Evolutionary conservation across 2,797 vertebrate species (phyloP), one percentile per base, ranked within the genome.

Genomic region (Anolis apletophallus): DNA sequence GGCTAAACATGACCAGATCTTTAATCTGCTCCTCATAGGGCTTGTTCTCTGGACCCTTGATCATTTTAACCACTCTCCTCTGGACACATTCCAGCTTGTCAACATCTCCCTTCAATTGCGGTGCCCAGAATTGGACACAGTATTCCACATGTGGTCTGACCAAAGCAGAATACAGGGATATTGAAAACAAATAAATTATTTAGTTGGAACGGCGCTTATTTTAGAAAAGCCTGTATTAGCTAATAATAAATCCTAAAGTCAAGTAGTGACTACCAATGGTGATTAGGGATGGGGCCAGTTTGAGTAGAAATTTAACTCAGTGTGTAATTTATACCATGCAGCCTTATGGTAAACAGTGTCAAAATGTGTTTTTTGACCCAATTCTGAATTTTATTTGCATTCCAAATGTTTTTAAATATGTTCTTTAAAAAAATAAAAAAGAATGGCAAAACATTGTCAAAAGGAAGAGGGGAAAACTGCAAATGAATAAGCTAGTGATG

Each of bases 241-340:
- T 36, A 71, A 68, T 50, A 75, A 67, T 50, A 84, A 85, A 46
- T 29, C 29, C 32, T 78, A 19, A 71, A 57, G 75, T 72, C 29
- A 78, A 52, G 57, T 34, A 52, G 67, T 54, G 61, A 78, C 14
- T 75, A 72, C 76, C 75, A 69, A 81, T 79, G 76, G 36, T 81
- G n/a, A 55, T 23, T 0, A 59, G 1, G 57, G 74, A 55, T 88
- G 59, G 84, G 80, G 52, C 34, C 71, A 59, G 68, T 64, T 59
- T 40, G 86, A 81, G 14, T 72, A 75, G 87, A 86, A 78, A 76
- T 59, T 87, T 81, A 88, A 93, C 59, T n/a, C n/a, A n/a, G n/a
- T n/a, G n/a, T 76, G 64, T 6, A 14, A 21, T 59, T 34, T 2
- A 76, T 86, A 74, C 29, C 21, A 67, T 80, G 10, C 69, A 19